These are phyloP conservation scores for Psophia crepitans DNA, from an alignment of 2,113 vertebrate species.

Conservation along the genomic window DNA sequence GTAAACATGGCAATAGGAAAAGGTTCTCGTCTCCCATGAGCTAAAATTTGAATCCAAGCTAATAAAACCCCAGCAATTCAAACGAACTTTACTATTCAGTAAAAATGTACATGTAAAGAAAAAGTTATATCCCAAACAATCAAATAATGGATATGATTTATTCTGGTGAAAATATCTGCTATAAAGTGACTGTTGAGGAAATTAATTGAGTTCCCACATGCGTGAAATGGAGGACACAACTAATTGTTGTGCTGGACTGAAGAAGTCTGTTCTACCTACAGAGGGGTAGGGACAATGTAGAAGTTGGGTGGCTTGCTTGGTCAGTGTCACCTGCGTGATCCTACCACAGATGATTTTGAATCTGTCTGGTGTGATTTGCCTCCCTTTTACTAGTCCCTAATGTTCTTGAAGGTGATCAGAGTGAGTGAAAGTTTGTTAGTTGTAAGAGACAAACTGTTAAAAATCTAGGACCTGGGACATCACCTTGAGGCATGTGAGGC, in stretches of 20 bases:
- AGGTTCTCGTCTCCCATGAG: not conserved
- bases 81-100: not conserved
- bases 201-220: not conserved
- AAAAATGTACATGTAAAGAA: not conserved
- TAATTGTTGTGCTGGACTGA: not conserved
- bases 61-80: not conserved
- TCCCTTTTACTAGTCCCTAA: not conserved
- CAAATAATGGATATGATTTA: not conserved
- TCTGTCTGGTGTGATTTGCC: not conserved
- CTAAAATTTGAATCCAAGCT: not conserved
- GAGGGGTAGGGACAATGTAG: not conserved
- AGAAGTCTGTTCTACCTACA: fast-evolving
- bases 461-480: not conserved
- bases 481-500: too few relatives aligned
- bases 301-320: not conserved
- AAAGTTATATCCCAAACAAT: not conserved
- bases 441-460: not conserved
- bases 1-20: not conserved
- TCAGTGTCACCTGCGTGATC: not conserved
- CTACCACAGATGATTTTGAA: not conserved
- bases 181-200: not conserved
- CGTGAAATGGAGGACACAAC: not conserved
- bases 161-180: not conserved
- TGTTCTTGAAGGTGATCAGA: not conserved
- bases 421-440: not conserved